Conservation (phyloP, 2,113 vertebrate genomes). For the Columba janthina region DNA sequence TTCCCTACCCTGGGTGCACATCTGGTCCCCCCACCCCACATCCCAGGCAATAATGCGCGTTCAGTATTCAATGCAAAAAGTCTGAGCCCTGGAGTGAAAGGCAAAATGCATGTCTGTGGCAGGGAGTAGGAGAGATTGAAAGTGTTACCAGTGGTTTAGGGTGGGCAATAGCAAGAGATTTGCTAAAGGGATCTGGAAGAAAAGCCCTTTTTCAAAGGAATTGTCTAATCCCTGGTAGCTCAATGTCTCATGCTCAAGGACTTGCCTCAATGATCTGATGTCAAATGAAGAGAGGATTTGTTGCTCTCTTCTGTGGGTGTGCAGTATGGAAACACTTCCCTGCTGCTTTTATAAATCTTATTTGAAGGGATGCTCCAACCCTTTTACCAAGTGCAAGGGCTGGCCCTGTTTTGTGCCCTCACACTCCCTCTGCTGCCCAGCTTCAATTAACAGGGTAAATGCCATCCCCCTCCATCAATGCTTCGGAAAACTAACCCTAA, state of each 20-base stretch:
- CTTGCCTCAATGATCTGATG: not conserved
- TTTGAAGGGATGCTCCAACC: not conserved
- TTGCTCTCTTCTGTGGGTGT: not conserved
- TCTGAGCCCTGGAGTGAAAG: not conserved
- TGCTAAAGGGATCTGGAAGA: not conserved
- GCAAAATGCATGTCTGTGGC: not conserved
- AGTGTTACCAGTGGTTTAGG: conserved; percentile 20
- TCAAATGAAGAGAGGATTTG: conserved; percentile 25
- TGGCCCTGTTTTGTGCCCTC: not conserved
- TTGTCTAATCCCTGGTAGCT: conserved; percentile 9
- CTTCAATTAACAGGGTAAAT: not conserved
- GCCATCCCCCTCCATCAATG: accelerated
- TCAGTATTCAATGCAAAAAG: not conserved
- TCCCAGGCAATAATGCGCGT: not conserved
- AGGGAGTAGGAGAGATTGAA: conserved; percentile 14
- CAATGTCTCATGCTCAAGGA: not conserved
- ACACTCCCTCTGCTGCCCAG: not conserved
- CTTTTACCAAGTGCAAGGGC: not conserved
- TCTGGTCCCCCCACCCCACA: not conserved
- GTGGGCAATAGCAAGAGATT: conserved; percentile 44
- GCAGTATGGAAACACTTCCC: not conserved
- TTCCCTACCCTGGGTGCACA: not conserved
- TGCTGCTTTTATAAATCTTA: not conserved
- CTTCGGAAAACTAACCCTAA: not conserved
- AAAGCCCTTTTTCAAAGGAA: conserved; percentile 41